phyloP scores from a whole-genome alignment of 2,888 invertebrate genomes.

The Osmoderma eremita region DNA sequence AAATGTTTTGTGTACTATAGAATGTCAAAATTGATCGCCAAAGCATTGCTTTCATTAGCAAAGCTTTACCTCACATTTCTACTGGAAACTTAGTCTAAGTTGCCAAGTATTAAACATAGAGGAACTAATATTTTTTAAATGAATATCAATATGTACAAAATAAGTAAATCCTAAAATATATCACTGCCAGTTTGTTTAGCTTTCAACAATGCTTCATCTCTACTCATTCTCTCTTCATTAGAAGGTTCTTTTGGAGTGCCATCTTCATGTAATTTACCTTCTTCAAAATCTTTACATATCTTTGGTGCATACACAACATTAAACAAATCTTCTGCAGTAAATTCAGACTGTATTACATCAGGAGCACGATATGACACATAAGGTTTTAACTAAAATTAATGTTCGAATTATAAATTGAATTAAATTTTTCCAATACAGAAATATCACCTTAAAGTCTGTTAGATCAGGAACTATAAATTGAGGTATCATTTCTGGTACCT shows the following conservation, averaged over 20 bases:
- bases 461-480: conserved; percentile 93
- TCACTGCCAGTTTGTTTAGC: conserved; percentile 85
- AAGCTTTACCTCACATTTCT: no score
- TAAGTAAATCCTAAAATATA: conserved; percentile 67
- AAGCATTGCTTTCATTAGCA: no score
- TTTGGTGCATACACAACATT: conserved; percentile 82
- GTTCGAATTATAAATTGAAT: no score
- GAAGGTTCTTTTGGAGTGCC: conserved; percentile 79
- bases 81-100: no score
- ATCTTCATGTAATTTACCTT: conserved; percentile 74
- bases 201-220: conserved; percentile 75
- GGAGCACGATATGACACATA: conserved; percentile 90
- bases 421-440: no score
- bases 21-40: no score
- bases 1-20: no score
- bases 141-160: no score
- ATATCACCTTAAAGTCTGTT: conserved; percentile 73
- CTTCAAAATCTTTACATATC: conserved; percentile 79
- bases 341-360: conserved; percentile 81
- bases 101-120: no score
- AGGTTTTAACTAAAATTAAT: conserved; percentile 77
- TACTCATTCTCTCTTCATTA: conserved; percentile 74
- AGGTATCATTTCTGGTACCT: conserved; percentile 89
- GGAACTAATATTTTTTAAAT: no score
- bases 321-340: conserved; percentile 85